Percentiles rank a stretch among this genome's conserved stretches.
Conservation (phyloP, 2,113 vertebrate genomes). For the Melospiza melodia region DNA sequence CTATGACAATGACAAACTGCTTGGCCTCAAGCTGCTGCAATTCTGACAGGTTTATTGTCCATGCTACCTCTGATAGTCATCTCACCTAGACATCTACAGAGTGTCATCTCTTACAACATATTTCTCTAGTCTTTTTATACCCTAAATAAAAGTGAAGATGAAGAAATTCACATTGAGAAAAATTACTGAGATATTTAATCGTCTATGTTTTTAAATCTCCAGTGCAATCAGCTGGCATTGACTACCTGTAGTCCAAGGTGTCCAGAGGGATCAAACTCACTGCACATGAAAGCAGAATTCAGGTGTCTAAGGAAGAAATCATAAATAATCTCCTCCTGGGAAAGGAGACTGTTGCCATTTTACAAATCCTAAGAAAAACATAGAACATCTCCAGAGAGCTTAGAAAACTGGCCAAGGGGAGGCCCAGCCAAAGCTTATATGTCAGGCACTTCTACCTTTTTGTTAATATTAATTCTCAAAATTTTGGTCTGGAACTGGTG, state of each 20-base stretch:
- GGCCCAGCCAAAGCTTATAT: not conserved
- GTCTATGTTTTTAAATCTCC: not conserved
- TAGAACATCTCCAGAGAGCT: not conserved
- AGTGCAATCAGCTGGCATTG: not conserved
- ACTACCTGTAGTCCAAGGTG: not conserved
- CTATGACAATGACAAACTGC: not conserved
- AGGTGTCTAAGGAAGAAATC: not conserved
- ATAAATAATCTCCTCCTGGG: not conserved
- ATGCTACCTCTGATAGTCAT: not conserved
- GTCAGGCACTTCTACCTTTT: not conserved
- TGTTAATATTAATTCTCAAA: not conserved
- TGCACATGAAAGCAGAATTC: not conserved
- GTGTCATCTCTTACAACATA: not conserved
- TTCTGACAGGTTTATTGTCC: not conserved
- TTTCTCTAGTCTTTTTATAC: not conserved
- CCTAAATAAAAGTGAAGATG: not conserved
- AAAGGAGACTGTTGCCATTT: not conserved
- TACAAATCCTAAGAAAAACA: not conserved
- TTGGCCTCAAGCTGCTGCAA: not conserved
- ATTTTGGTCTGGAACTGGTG: not conserved
- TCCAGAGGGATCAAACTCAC: not conserved
- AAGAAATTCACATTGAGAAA: not conserved
- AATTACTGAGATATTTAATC: not conserved
- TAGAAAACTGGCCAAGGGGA: not conserved
- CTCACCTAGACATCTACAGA: rapidly evolving